These are phyloP conservation scores for Azorinus chamasolen DNA, from an alignment of 2,888 invertebrate species.

Conservation along the genomic window DNA sequence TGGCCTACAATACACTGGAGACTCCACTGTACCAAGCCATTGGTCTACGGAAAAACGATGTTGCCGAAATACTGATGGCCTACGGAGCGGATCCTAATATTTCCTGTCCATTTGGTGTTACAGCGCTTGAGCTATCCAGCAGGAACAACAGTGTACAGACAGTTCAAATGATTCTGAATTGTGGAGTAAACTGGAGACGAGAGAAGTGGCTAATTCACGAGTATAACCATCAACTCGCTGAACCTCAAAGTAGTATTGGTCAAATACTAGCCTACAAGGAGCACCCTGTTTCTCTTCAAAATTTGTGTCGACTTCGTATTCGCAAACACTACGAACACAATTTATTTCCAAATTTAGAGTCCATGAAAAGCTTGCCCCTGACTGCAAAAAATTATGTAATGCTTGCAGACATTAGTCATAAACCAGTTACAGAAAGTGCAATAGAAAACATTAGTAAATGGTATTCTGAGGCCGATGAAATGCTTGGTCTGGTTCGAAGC, in stretches of 20 bases:
- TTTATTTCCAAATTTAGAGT: conserved; percentile 4
- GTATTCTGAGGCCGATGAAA: too few relatives aligned
- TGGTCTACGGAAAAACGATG: conserved; percentile 56
- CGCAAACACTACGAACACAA: conserved; percentile 15
- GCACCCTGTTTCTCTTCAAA: conserved; percentile 16
- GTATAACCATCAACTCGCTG: conserved; percentile 1
- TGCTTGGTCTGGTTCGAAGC: too few relatives aligned
- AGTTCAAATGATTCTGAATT: conserved; percentile 57
- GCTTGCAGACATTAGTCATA: too few relatives aligned
- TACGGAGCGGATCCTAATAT: conserved; percentile 73
- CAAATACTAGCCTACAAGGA: conserved; percentile 9
- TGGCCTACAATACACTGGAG: conserved; percentile 67
- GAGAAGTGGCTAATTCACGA: conserved; percentile 60
- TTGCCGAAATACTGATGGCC: conserved; percentile 61
- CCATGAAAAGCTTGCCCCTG: too few relatives aligned
- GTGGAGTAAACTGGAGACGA: conserved; percentile 64
- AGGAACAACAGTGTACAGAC: conserved; percentile 35
- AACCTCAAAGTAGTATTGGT: background rate
- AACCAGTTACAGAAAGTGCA: too few relatives aligned
- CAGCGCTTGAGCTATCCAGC: conserved; percentile 66
- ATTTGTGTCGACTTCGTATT: conserved; percentile 24
- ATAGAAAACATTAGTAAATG: too few relatives aligned
- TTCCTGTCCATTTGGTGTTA: conserved; percentile 73
- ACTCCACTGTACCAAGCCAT: conserved; percentile 72
- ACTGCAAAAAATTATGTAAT: too few relatives aligned